Evolutionary conservation across 2,888 invertebrate genomes (phyloP).

Genomic region (Gymnocheta viridis): DNA sequence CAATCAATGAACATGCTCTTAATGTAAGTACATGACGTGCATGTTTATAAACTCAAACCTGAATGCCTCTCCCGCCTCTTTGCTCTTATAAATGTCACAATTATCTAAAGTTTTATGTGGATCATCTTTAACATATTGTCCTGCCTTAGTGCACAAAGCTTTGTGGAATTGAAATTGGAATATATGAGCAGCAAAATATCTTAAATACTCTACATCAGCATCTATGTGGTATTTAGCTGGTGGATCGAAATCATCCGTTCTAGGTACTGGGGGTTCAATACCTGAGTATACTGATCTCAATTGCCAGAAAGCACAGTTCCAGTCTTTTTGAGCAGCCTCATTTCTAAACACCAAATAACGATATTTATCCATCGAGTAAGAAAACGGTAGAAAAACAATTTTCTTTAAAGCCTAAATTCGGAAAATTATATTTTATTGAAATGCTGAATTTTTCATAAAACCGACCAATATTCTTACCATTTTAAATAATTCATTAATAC

Average conservation of each 20-base stretch:
- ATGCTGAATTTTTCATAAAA: too few species aligned
- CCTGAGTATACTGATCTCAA: constrained; percentile 85
- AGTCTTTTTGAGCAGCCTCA: constrained; percentile 83
- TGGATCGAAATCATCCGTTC: constrained; percentile 89
- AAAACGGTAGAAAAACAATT: constrained; percentile 87
- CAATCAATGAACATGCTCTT: neutral
- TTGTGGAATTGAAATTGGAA: constrained; percentile 91
- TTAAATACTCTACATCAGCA: constrained; percentile 85
- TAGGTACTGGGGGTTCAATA: constrained; percentile 85
- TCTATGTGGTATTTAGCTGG: constrained; percentile 89
- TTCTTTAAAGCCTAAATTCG: constrained; percentile 83
- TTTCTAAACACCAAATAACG: constrained; percentile 87
- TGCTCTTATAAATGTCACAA: constrained; percentile 92
- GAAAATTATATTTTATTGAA: neutral
- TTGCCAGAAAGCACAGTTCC: constrained; percentile 87
- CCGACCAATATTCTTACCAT: constrained; percentile 68
- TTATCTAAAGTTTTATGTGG: constrained; percentile 87
- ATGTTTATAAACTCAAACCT: constrained; percentile 80
- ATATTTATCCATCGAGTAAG: constrained; percentile 87
- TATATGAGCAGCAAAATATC: constrained; percentile 90
- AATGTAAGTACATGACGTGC: too few species aligned
- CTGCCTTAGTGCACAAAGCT: constrained; percentile 88
- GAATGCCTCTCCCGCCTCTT: constrained; percentile 89
- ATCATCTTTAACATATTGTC: constrained; percentile 88
- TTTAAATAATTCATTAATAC: constrained; percentile 86